Conservation (phyloP, 2,797 vertebrate genomes). For the Anguilla anguilla region DNA sequence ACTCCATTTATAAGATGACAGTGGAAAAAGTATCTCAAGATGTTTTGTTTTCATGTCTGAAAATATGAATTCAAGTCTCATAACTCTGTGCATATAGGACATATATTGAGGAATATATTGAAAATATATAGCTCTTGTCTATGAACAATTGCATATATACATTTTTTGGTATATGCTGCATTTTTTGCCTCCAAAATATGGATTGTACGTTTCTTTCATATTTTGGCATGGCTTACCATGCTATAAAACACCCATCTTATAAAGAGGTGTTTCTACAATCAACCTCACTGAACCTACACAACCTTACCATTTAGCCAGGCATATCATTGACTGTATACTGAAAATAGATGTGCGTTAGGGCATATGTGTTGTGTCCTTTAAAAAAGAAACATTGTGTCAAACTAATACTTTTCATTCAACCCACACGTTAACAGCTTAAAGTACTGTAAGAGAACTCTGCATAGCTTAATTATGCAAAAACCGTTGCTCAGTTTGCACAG, state of each 20-base stretch:
- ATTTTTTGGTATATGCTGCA: too few relatives aligned
- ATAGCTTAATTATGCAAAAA: not conserved
- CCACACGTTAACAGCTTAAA: slow-evolving; percentile 2
- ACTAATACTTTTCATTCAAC: slow-evolving; percentile 7
- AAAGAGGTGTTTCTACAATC: not conserved
- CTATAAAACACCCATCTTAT: not conserved
- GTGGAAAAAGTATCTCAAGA: too few relatives aligned
- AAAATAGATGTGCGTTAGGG: not conserved
- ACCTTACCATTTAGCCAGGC: not conserved
- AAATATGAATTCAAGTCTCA: too few relatives aligned
- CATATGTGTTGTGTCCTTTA: slow-evolving; percentile 11
- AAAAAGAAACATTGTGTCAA: not conserved
- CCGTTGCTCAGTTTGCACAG: not conserved
- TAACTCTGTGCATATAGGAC: too few relatives aligned
- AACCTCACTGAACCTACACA: not conserved
- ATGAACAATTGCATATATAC: too few relatives aligned
- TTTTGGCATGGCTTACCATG: not conserved
- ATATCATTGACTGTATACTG: not conserved
- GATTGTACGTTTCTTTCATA: not conserved
- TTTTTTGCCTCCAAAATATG: too few relatives aligned
- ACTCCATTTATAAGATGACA: too few relatives aligned
- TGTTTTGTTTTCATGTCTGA: too few relatives aligned
- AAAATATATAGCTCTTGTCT: too few relatives aligned
- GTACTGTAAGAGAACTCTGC: not conserved
- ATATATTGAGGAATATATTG: too few relatives aligned